Evolutionary conservation across 2,888 invertebrate genomes (phyloP).

Genomic region (Fragum sueziense): DNA sequence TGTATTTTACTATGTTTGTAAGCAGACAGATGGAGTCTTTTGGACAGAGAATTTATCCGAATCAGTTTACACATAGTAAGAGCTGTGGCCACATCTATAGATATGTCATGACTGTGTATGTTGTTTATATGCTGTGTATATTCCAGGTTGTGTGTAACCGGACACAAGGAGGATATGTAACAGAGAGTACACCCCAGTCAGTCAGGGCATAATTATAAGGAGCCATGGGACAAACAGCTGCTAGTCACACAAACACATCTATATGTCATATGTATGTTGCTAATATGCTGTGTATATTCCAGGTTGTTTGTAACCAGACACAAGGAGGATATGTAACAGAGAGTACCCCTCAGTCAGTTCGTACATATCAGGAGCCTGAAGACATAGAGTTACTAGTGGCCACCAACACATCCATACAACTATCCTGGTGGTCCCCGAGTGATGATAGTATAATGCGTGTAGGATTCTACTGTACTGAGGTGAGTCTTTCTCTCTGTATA

Average conservation of each 20-base stretch:
- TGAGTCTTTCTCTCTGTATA: conserved; percentile 31
- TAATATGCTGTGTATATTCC: no score
- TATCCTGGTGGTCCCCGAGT: conserved; percentile 88
- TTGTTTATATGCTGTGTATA: no score
- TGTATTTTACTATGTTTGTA: no score
- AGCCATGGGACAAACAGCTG: conserved; percentile 87
- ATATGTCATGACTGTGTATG: no score
- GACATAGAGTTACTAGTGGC: conserved; percentile 84
- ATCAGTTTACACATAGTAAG: no score
- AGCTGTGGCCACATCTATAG: no score
- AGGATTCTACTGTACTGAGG: conserved; percentile 64
- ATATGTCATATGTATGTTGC: no score
- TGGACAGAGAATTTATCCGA: no score
- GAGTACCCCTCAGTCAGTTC: conserved; percentile 86
- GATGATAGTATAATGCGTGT: conserved; percentile 81
- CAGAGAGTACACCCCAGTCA: conserved; percentile 85
- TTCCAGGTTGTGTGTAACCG: conserved; percentile 71
- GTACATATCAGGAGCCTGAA: conserved; percentile 89
- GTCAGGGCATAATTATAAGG: conserved; percentile 89
- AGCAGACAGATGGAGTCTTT: no score
- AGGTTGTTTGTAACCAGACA: conserved; percentile 69
- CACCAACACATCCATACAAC: conserved; percentile 84
- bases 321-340: conserved; percentile 79
- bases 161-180: conserved; percentile 57
- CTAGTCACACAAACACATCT: conserved; percentile 79